A percentile compares a stretch with the other conserved stretches of the same genome.
Conservation (phyloP, 2,797 vertebrate species). For the Hirundo rustica region DNA sequence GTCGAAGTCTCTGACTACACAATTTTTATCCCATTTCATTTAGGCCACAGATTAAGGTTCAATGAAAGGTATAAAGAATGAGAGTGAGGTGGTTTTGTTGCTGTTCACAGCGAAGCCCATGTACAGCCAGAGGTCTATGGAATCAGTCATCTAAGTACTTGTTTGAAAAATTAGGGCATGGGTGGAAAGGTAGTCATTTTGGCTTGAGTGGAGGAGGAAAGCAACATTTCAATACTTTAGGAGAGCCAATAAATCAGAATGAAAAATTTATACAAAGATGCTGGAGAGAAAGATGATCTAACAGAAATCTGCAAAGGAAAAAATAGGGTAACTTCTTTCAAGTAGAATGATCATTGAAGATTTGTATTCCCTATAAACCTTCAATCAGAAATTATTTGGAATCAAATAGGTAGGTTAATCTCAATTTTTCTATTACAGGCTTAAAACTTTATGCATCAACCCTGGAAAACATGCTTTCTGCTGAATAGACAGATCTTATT, state of each 20-base stretch:
- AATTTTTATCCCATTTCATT: neutral
- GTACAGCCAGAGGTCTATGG: neutral
- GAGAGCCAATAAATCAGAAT: neutral
- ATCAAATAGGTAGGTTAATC: neutral
- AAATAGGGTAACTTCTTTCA: neutral
- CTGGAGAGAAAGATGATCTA: neutral
- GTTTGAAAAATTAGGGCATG: neutral
- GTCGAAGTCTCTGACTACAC: neutral
- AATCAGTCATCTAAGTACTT: neutral
- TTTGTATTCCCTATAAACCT: neutral
- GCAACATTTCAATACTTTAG: neutral
- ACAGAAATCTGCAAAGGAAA: neutral
- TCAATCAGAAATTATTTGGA: neutral
- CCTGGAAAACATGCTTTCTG: neutral
- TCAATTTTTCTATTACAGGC: neutral
- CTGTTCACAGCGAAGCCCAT: neutral
- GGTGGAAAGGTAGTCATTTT: neutral
- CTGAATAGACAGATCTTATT: neutral
- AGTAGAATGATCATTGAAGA: neutral
- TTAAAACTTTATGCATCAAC: neutral
- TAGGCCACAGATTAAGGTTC: neutral
- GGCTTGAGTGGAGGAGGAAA: neutral
- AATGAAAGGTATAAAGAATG: neutral
- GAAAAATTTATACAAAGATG: neutral
- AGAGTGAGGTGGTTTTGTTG: neutral